Conservation (phyloP, 2,113 vertebrate genomes). For the Poeciliopsis occidentalis region DNA sequence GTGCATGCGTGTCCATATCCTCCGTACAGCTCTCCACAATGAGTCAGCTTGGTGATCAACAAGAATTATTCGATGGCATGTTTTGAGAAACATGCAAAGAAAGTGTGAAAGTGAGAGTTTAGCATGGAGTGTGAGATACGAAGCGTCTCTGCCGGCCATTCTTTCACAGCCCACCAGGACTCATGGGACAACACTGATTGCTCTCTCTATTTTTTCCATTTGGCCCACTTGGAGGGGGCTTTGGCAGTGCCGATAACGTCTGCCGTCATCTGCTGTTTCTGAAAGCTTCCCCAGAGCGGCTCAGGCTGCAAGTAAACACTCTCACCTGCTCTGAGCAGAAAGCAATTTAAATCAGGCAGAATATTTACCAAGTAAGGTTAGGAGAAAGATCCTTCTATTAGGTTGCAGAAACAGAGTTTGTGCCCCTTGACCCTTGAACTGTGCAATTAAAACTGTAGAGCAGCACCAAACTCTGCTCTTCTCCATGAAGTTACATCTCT, state of each 20-base stretch:
- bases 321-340: slow-evolving; percentile 19
- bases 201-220: slow-evolving; percentile 47
- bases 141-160: slow-evolving; percentile 47
- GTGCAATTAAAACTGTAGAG: not conserved
- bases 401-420: not conserved
- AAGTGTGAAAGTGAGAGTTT: slow-evolving; percentile 35
- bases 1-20: slow-evolving; percentile 39
- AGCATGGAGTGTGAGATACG: slow-evolving; percentile 15
- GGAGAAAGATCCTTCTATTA: not conserved
- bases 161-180: slow-evolving; percentile 58
- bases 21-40: slow-evolving; percentile 34
- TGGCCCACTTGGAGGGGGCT: slow-evolving; percentile 36
- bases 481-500: not conserved
- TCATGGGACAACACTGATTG: slow-evolving; percentile 52
- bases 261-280: slow-evolving; percentile 38
- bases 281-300: slow-evolving; percentile 31
- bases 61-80: slow-evolving; percentile 70
- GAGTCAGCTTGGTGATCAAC: slow-evolving; percentile 69
- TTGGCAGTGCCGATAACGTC: slow-evolving; percentile 37
- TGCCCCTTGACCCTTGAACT: not conserved
- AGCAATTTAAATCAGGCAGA: slow-evolving; percentile 31
- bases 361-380: not conserved
- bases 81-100: slow-evolving; percentile 53
- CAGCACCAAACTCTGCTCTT: not conserved
- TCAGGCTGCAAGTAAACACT: slow-evolving; percentile 16